Evolutionary conservation across 1,140 invertebrate genomes (phyloP).

Genomic region (Anastrepha ludens): DNA sequence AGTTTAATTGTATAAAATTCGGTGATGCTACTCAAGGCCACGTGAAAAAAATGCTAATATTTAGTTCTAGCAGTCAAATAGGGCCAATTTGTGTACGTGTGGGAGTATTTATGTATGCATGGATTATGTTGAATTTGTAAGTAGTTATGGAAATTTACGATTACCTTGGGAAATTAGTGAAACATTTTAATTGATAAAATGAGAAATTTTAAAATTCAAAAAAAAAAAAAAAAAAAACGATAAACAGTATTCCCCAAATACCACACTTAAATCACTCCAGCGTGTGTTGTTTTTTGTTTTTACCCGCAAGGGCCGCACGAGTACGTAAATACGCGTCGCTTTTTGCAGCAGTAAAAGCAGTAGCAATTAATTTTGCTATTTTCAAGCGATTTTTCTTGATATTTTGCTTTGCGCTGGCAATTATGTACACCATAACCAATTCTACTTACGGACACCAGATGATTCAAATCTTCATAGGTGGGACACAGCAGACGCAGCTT

Average conservation of each 20-base stretch:
- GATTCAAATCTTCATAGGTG: slow-evolving; percentile 88
- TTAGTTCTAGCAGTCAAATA: not conserved
- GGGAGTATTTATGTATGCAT: too few species aligned
- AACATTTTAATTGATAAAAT: not conserved
- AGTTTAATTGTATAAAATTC: slow-evolving; percentile 31
- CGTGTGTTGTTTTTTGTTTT: not conserved
- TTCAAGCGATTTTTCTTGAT: slow-evolving; percentile 33
- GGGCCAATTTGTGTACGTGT: not conserved
- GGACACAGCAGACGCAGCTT: slow-evolving; percentile 82
- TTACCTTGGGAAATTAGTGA: slow-evolving; percentile 1
- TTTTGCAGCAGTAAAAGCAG: not conserved
- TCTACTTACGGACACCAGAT: slow-evolving; percentile 80
- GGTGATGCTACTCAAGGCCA: not conserved
- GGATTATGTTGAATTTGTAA: too few species aligned
- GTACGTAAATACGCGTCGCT: not conserved
- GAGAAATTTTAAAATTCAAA: not conserved
- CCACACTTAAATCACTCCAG: not conserved
- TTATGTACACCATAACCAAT: not conserved
- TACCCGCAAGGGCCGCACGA: not conserved
- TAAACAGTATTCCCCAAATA: not conserved
- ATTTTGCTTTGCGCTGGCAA: not conserved
- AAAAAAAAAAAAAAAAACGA: slow-evolving; percentile 1
- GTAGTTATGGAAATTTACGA: not conserved
- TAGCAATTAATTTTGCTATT: slow-evolving; percentile 33
- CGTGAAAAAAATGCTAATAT: not conserved